These are phyloP conservation scores for Eurystomus glaucurus DNA, from an alignment of 2,797 vertebrate species.

Conservation along the genomic window DNA sequence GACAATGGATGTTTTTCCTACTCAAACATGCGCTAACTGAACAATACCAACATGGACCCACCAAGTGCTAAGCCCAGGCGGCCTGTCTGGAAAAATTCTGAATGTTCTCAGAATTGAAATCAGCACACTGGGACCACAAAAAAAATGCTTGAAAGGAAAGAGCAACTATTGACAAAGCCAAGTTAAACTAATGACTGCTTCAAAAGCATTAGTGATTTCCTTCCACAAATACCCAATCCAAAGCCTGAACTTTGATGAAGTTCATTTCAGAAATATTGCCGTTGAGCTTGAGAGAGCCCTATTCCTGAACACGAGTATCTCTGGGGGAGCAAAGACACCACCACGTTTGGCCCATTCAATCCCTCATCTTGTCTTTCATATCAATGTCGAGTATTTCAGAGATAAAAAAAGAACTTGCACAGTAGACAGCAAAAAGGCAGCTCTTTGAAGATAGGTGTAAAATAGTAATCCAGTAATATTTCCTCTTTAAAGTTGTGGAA, in stretches of 20 bases:
- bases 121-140: background rate
- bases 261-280: background rate
- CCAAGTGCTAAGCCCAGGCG: fast-evolving
- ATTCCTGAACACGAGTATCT: fast-evolving
- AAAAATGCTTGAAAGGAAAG: background rate
- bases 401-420: background rate
- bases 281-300: fast-evolving
- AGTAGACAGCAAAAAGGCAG: fast-evolving
- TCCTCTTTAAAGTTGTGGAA: background rate
- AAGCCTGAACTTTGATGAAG: background rate
- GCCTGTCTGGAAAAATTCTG: background rate
- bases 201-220: background rate
- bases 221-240: background rate
- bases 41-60: fast-evolving
- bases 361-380: background rate
- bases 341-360: fast-evolving
- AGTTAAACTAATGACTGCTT: background rate
- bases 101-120: background rate
- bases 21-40: fast-evolving
- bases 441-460: background rate
- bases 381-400: background rate
- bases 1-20: background rate
- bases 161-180: background rate
- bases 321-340: background rate
- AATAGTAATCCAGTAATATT: background rate